These are phyloP conservation scores for Pholis gunnellus DNA, from an alignment of 2,113 vertebrate genomes.

Conservation along the genomic window DNA sequence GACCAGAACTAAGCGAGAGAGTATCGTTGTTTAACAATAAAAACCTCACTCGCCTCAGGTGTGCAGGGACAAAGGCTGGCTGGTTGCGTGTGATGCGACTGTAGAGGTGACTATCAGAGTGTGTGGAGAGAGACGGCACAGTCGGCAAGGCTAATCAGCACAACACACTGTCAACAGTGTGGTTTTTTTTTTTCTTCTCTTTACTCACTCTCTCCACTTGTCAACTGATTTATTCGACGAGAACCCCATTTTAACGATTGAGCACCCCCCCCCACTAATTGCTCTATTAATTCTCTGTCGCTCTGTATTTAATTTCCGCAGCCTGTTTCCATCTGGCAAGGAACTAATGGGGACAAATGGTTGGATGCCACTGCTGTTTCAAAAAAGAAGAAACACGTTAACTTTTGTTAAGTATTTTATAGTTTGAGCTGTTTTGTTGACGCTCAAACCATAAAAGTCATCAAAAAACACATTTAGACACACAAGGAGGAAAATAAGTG, in stretches of 20 bases:
- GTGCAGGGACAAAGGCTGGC: constrained; percentile 16
- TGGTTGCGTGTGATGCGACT: constrained; percentile 38
- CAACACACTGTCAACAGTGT: constrained; percentile 46
- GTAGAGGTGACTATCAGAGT: constrained; percentile 54
- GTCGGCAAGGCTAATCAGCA: constrained; percentile 58
- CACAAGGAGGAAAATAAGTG: not conserved
- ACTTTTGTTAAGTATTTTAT: constrained; percentile 4
- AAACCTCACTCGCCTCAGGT: constrained; percentile 36
- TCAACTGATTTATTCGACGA: constrained; percentile 66
- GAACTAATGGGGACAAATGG: constrained; percentile 58
- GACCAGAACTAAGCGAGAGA: not conserved
- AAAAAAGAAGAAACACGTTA: constrained; percentile 6
- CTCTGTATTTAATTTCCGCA: constrained; percentile 70
- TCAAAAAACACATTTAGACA: not conserved
- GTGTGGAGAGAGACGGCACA: constrained; percentile 58
- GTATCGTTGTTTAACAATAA: constrained; percentile 4
- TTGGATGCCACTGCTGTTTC: constrained; percentile 15
- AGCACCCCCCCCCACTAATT: constrained; percentile 55
- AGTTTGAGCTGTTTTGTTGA: not conserved
- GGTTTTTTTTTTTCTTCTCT: not conserved
- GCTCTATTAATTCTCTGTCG: constrained; percentile 64
- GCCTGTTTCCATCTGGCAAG: constrained; percentile 58
- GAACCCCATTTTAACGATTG: constrained; percentile 39
- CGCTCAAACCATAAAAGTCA: not conserved
- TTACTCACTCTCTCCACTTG: constrained; percentile 49